A percentile compares a stretch with the other conserved stretches of the same genome.
phyloP scores from a whole-genome alignment of 2,113 vertebrate species.

The Scalopus aquaticus region DNA sequence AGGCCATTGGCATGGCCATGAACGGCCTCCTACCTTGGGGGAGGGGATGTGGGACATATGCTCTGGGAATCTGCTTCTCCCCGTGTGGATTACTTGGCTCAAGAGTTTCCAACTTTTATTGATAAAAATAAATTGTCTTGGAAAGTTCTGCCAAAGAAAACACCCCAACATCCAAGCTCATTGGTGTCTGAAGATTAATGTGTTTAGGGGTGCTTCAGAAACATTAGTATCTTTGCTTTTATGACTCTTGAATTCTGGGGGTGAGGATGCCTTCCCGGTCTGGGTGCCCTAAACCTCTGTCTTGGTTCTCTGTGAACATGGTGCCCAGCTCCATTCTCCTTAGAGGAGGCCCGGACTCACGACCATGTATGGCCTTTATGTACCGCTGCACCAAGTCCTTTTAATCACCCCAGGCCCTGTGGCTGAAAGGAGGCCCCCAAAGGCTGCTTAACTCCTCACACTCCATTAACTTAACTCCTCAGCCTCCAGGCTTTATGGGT shows the following conservation, averaged over 20 bases:
- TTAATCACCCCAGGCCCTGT: slow-evolving; percentile 7
- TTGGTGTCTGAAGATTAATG: slow-evolving; percentile 71
- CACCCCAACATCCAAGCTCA: slow-evolving; percentile 67
- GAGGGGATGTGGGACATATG: not conserved
- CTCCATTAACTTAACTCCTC: too few relatives aligned
- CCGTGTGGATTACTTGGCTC: slow-evolving; percentile 53
- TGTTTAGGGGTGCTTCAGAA: slow-evolving; percentile 70
- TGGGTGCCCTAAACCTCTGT: slow-evolving; percentile 55
- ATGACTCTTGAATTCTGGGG: not conserved
- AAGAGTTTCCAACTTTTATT: slow-evolving; percentile 73
- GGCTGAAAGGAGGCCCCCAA: not conserved
- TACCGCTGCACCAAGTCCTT: slow-evolving; percentile 40
- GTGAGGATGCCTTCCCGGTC: slow-evolving; percentile 70
- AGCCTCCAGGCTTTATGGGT: not conserved
- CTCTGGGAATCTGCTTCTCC: slow-evolving; percentile 44
- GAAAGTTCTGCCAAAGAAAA: slow-evolving; percentile 81
- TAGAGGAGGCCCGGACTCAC: slow-evolving; percentile 31
- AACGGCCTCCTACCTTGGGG: not conserved
- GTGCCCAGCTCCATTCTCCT: slow-evolving; percentile 63
- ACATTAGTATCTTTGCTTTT: slow-evolving; percentile 52
- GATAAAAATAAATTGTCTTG: slow-evolving; percentile 84
- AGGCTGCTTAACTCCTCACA: slow-evolving; percentile 47
- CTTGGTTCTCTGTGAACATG: slow-evolving; percentile 71
- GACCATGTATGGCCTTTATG: slow-evolving; percentile 70
- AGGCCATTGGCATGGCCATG: rapidly evolving